Conservation (phyloP, 2,113 vertebrate genomes). For the Procapra przewalskii region DNA sequence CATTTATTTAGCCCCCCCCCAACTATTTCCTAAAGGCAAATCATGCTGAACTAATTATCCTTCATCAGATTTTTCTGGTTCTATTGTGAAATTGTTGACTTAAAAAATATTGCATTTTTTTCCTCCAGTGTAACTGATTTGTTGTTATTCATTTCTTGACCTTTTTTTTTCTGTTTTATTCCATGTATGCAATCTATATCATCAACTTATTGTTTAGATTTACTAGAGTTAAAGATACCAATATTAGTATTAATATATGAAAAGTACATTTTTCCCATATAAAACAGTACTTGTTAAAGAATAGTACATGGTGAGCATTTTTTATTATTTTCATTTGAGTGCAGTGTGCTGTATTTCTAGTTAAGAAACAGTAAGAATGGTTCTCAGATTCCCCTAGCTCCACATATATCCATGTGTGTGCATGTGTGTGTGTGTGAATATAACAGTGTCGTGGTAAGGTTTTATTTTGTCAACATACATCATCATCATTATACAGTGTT, state of each 20-base stretch:
- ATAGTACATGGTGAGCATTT: background rate
- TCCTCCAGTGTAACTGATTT: background rate
- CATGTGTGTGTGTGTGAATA: background rate
- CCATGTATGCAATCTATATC: background rate
- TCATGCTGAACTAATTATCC: background rate
- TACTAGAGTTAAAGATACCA: background rate
- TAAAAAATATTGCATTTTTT: background rate
- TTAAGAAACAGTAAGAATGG: background rate
- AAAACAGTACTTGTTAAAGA: background rate
- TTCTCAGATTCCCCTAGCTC: background rate
- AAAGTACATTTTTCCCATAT: background rate
- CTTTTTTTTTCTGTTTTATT: background rate
- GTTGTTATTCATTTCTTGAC: background rate
- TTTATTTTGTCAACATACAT: background rate
- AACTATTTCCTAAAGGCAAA: background rate
- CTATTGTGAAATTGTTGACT: background rate
- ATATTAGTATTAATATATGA: background rate
- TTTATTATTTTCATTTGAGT: background rate
- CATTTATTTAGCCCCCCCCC: background rate
- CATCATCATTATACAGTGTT: background rate
- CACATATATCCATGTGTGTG: background rate
- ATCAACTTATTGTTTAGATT: background rate
- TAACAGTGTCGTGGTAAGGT: background rate
- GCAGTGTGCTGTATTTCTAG: background rate
- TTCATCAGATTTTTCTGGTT: background rate